A percentile compares a stretch with the other conserved stretches of the same genome.
phyloP scores from a whole-genome alignment of 1,140 invertebrate species.

The Hypsibius dujardini region DNA sequence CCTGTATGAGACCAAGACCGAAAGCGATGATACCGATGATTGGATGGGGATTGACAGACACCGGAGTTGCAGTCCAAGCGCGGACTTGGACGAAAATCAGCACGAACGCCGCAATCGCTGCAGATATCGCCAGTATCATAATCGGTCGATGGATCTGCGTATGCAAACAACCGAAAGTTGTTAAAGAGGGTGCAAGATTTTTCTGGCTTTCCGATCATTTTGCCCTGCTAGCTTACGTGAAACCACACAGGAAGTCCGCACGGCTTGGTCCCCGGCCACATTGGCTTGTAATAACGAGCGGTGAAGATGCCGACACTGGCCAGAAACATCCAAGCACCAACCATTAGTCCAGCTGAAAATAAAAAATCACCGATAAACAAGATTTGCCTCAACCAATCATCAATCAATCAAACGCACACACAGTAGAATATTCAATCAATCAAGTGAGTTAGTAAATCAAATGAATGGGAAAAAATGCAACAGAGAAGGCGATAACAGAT shows the following conservation, averaged over 20 bases:
- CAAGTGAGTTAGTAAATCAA: no score
- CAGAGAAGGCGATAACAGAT: no score
- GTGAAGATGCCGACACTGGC: constrained; percentile 69
- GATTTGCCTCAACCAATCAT: no score
- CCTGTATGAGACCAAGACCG: constrained; percentile 7
- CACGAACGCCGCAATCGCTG: constrained; percentile 56
- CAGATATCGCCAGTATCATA: constrained; percentile 59
- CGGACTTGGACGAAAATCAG: constrained; percentile 64
- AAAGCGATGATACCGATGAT: constrained; percentile 52
- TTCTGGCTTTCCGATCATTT: no score
- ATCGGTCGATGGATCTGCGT: constrained; percentile 58
- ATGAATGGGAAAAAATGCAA: no score
- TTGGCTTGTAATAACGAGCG: constrained; percentile 73
- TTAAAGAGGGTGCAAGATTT: no score
- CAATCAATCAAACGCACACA: no score
- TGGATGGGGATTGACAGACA: constrained; percentile 54
- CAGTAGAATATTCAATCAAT: no score
- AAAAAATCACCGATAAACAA: neutral
- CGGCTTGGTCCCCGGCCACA: constrained; percentile 60
- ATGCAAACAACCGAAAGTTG: constrained; percentile 19
- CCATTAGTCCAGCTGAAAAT: constrained; percentile 40
- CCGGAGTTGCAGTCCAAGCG: constrained; percentile 40
- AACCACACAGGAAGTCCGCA: constrained; percentile 89
- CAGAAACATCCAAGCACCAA: constrained; percentile 75
- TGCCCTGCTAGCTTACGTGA: constrained; percentile 28